These are phyloP conservation scores for Rhopilema esculentum DNA, from an alignment of 30 jellyfish, hydroid and myxozoan genomes.

Conservation along the genomic window DNA sequence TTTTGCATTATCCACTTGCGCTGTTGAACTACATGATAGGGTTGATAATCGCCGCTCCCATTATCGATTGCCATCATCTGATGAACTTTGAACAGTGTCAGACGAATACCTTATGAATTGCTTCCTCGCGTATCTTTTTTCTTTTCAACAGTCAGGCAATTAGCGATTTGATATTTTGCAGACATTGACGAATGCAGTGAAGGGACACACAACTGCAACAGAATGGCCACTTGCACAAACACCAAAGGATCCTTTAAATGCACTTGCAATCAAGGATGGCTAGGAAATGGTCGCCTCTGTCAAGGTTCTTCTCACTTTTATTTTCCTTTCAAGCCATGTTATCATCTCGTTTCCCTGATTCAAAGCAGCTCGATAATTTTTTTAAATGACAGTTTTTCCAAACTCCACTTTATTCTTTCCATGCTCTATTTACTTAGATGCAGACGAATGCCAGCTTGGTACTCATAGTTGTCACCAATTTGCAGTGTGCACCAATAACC, in stretches of 20 bases:
- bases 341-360: not conserved
- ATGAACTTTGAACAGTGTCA: too few species aligned
- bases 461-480: constrained; percentile 57
- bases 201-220: constrained; percentile 28
- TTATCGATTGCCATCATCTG: too few species aligned
- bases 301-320: constrained; percentile 14
- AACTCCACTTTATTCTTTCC: too few species aligned
- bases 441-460: constrained; percentile 45
- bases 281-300: constrained; percentile 68
- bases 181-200: constrained; percentile 41
- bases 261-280: constrained; percentile 58
- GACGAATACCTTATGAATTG: too few species aligned
- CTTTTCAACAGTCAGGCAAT: too few species aligned
- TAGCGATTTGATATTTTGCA: too few species aligned
- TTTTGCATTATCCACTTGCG: too few species aligned
- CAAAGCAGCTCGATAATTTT: too few species aligned
- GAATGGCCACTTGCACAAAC: constrained; percentile 64
- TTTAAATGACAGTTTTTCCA: too few species aligned
- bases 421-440: constrained; percentile 10
- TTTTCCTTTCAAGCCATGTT: not conserved
- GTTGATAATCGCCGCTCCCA: too few species aligned
- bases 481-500: constrained; percentile 52
- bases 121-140: too few species aligned
- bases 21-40: too few species aligned
- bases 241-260: constrained; percentile 54